phyloP scores from a whole-genome alignment of 2,113 vertebrate species.

The Taxidea taxus region DNA sequence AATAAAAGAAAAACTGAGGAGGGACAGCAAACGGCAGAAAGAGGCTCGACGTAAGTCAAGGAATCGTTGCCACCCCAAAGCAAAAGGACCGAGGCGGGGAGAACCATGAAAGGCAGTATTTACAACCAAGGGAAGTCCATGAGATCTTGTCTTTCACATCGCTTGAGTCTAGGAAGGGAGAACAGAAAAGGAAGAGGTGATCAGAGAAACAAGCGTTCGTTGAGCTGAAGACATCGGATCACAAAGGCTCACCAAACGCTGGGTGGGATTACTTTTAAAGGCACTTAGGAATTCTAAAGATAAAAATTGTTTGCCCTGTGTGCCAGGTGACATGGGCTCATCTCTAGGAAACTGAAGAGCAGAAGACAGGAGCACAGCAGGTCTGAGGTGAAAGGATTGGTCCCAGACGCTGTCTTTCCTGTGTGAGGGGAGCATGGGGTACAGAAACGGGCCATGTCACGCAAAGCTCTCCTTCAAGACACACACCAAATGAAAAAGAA shows the following conservation, averaged over 20 bases:
- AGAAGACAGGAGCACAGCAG: rapidly evolving
- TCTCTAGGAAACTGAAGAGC: background rate
- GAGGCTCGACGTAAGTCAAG: rapidly evolving
- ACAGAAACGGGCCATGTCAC: background rate
- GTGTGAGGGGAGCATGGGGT: rapidly evolving
- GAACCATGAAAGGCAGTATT: background rate
- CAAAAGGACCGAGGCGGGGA: background rate
- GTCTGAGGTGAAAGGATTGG: rapidly evolving
- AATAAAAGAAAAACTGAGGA: background rate
- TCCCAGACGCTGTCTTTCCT: background rate
- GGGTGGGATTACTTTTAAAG: background rate
- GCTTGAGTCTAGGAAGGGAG: background rate
- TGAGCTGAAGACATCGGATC: background rate
- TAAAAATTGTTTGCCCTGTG: no score
- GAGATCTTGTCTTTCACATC: no score
- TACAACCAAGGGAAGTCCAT: background rate
- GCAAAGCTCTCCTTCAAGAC: no score
- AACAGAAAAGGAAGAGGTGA: background rate
- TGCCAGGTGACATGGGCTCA: rapidly evolving
- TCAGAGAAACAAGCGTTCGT: background rate
- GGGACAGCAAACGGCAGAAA: background rate
- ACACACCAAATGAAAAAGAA: no score
- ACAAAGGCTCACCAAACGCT: background rate
- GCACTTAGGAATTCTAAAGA: background rate
- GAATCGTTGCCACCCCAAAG: background rate